Percentiles rank a stretch among this genome's conserved stretches.
Conservation (phyloP, 2,888 invertebrate species). For the Branchellion lobata region DNA sequence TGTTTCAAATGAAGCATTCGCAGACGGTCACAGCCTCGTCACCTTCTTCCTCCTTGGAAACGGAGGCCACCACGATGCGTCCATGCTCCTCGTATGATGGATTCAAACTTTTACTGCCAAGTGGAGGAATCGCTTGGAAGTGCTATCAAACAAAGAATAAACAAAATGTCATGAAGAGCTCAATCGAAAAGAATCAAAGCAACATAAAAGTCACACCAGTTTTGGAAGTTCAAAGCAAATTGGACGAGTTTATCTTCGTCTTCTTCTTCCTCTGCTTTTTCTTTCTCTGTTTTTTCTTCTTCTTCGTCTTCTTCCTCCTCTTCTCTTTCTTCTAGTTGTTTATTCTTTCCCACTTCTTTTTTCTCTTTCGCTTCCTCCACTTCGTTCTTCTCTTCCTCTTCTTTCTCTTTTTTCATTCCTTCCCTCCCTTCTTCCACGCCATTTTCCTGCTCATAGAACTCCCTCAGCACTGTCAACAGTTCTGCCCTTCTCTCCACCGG, state of each 20-base stretch:
- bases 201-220: conserved; percentile 9
- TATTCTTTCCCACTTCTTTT: not conserved
- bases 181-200: too few relatives aligned
- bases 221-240: not conserved
- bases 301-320: too few relatives aligned
- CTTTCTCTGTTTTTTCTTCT: too few relatives aligned
- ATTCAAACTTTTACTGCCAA: conserved; percentile 55
- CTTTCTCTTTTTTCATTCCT: not conserved
- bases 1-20: too few relatives aligned
- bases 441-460: not conserved
- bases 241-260: not conserved
- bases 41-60: conserved; percentile 63
- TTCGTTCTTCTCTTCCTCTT: not conserved
- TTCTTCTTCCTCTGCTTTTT: not conserved
- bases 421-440: not conserved
- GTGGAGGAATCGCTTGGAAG: too few relatives aligned
- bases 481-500: not conserved
- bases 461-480: not conserved
- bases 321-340: not conserved
- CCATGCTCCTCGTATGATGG: conserved; percentile 60
- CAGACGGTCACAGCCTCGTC: too few relatives aligned
- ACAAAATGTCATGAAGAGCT: too few relatives aligned
- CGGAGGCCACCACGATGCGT: conserved; percentile 59
- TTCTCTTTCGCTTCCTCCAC: not conserved
- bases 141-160: too few relatives aligned